Evolutionary conservation across 2,113 vertebrate species (phyloP), one percentile per base, ranked within the genome.

Genomic region (Rhinolophus ferrumequinum): DNA sequence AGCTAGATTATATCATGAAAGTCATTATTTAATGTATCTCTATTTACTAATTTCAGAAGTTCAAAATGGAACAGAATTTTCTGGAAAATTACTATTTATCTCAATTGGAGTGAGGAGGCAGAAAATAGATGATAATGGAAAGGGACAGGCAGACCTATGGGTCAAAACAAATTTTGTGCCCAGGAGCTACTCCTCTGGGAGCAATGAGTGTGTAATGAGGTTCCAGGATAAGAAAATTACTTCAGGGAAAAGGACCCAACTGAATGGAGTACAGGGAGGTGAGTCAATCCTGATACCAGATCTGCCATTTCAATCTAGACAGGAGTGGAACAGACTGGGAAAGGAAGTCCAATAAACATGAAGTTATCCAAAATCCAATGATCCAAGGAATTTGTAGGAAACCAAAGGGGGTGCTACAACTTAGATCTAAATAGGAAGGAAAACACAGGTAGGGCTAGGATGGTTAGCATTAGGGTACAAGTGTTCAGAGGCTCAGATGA

Each of bases 41-140:
- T 47, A 67, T 80, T 90, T 75, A n/a, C n/a, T 86, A 79, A 73
- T 67, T 85, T 14, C 79, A 80, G 35, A 72, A 84, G 10, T 8
- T 79, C 56, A 92, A 69, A 66, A 60, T 60, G 30, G 18, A 14
- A 89, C 16, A 92, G 22, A 47, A 33, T 88, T 60, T 83, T 92
- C 84, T 75, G 19, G 35, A 85, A 92, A 94, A 81, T 88, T 64
- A 15, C 83, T n/a, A 88, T 73, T 84, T 60, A 58, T 69, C 28
- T 28, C 15, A 86, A 7, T 33, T 86, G 26, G 44, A 86, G 30
- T 67, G 26, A 81, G 35, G 70, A 41, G 9, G 15, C 54, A 90
- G 81, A 52, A 73, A 92, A 79, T 24, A 79, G 58, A 54, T 8
- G 26, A 30, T 41, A 83, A 79, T 87, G 47, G 69, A 58, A 91